Evolutionary conservation across 2,113 vertebrate species (phyloP).

Genomic region (Dromaius novaehollandiae): DNA sequence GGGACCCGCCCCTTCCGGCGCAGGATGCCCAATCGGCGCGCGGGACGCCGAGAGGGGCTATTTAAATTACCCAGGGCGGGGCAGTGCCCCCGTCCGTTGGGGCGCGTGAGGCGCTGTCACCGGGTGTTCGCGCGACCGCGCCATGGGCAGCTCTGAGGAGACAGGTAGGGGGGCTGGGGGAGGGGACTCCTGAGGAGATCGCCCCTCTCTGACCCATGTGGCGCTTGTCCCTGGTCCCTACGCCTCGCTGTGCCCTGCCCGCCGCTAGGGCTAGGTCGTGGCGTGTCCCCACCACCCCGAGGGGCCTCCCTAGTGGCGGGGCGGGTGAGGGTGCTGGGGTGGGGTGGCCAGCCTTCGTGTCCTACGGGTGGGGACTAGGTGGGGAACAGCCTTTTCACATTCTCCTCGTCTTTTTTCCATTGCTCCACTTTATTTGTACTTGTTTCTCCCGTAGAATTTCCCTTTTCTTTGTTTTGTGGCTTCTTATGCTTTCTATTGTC

Average conservation of each 20-base stretch:
- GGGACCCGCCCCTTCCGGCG: not conserved
- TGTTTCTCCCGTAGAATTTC: not conserved
- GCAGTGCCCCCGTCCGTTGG: too few species aligned
- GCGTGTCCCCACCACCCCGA: fast-evolving
- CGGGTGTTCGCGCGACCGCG: fast-evolving
- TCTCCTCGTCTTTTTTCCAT: fast-evolving
- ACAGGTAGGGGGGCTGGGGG: not conserved
- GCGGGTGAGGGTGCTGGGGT: not conserved
- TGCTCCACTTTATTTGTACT: not conserved
- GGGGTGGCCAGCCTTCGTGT: too few species aligned
- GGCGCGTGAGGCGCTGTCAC: fast-evolving
- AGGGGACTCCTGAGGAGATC: fast-evolving
- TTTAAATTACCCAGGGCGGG: not conserved
- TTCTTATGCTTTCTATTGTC: not conserved
- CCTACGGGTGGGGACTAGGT: fast-evolving
- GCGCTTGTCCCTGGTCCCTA: not conserved
- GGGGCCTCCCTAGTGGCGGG: not conserved
- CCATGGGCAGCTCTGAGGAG: constrained; percentile 5
- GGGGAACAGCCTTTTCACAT: too few species aligned
- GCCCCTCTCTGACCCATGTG: fast-evolving
- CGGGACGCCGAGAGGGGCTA: fast-evolving
- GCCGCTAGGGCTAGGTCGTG: fast-evolving
- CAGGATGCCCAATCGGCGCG: not conserved
- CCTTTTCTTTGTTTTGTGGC: too few species aligned
- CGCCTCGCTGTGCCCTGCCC: too few species aligned